Base-by-base conservation (phyloP, 2,797 vertebrate genomes). In the Thalassophryne amazonica region DNA sequence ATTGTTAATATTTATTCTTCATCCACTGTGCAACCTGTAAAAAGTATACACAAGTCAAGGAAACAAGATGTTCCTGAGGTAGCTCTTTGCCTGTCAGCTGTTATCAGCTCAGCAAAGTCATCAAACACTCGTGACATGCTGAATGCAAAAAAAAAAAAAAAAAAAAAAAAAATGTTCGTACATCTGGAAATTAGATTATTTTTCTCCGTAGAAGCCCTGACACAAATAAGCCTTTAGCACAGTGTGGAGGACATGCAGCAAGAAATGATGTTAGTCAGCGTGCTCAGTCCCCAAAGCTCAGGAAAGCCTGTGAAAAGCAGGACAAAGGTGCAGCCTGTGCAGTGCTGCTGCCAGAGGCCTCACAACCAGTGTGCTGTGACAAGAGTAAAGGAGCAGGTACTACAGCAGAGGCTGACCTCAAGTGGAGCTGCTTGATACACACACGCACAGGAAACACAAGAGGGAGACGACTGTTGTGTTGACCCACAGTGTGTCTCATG, bases 291-390 rank as follows among this genome's bases (percentile, higher is more conserved):
- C 43, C 51, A 11, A 22, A 43, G 33, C 23, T 11, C 11, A 16
- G 58, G 31, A 45, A 36, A 15, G 0, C 20, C 22, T 38, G 24
- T 22, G 62, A 64, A 41, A 40, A 30, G 48, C 30, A 52, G 13
- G n/a, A n/a, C n/a, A 28, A 7, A 42, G 59, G 68, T 49, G 29
- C 60, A 63, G 57, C 72, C 72, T 66, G 43, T 41, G 66, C 45
- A 30, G 1, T 3, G 38, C 1, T 7, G 31, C 21, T 13, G 29
- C 53, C 51, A 3, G 68, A 65, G 39, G 22, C 4, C 27, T 25
- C 21, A 7, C 45, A 18, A 43, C 57, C 51, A 28, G 42, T 54
- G 50, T 21, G 46, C 18, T 31, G 54, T 15, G 10, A 60, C 47
- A 25, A 21, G 29, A 20, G 51, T 5, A 22, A 52, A 61, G 31